phyloP scores from a whole-genome alignment of 2,113 vertebrate species.

The Rhagologus leucostigma region DNA sequence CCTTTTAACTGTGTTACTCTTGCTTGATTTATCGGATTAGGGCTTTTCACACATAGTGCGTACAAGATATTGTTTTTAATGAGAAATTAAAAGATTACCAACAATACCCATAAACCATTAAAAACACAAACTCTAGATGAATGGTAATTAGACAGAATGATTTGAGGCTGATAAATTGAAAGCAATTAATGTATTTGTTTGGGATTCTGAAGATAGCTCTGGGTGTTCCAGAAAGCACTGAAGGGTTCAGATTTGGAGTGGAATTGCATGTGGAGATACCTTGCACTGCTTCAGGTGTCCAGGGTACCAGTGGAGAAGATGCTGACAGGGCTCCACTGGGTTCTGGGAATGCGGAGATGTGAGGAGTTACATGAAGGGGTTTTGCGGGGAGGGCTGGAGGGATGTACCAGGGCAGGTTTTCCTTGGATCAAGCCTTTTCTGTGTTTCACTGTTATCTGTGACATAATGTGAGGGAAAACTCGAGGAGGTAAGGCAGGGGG shows the following conservation, averaged over 20 bases:
- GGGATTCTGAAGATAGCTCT: slow-evolving; percentile 66
- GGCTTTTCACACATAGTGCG: slow-evolving; percentile 68
- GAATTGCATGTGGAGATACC: background rate
- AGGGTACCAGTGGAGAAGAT: background rate
- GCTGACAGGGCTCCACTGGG: background rate
- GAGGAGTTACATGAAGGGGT: background rate
- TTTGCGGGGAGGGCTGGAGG: background rate
- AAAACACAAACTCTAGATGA: slow-evolving; percentile 73
- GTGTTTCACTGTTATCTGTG: background rate
- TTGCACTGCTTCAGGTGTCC: background rate
- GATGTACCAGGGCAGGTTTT: background rate
- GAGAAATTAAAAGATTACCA: slow-evolving; percentile 80
- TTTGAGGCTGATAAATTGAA: slow-evolving; percentile 72
- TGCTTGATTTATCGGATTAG: slow-evolving; percentile 78
- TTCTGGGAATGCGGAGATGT: background rate
- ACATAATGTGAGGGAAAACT: background rate
- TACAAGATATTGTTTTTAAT: slow-evolving; percentile 75
- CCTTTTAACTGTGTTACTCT: slow-evolving; percentile 73
- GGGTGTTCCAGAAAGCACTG: slow-evolving; percentile 54
- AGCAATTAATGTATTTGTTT: slow-evolving; percentile 76
- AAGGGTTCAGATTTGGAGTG: background rate
- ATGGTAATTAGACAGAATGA: slow-evolving; percentile 75
- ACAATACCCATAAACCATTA: slow-evolving; percentile 76
- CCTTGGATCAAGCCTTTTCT: background rate
- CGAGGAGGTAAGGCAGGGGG: background rate